phyloP scores from a whole-genome alignment of 2,113 vertebrate genomes.

The Ameiurus melas region DNA sequence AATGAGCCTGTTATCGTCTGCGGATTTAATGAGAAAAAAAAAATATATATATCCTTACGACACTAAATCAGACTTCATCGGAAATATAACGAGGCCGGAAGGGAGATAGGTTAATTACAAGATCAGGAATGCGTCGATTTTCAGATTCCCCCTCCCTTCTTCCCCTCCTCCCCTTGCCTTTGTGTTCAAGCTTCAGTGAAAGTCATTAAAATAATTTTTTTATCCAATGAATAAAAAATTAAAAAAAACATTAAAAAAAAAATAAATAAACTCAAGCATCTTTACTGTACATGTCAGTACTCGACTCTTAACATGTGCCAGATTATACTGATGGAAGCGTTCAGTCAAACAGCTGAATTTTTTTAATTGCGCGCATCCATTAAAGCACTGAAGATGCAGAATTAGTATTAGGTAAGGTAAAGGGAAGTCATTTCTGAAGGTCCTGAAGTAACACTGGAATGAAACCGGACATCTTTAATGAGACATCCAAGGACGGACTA shows the following conservation, averaged over 20 bases:
- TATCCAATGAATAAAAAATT: slow-evolving; percentile 28
- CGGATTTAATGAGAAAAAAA: slow-evolving; percentile 45
- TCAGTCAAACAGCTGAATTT: not conserved
- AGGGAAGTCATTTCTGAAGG: slow-evolving; percentile 19
- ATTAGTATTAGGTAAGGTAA: not conserved
- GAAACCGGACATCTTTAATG: slow-evolving; percentile 33
- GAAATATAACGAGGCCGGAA: slow-evolving; percentile 36
- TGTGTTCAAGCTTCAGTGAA: slow-evolving; percentile 25
- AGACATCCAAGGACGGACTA: slow-evolving; percentile 36
- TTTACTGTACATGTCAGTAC: slow-evolving; percentile 17
- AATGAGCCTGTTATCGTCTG: slow-evolving; percentile 34
- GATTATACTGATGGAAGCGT: not conserved
- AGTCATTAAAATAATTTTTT: slow-evolving; percentile 6
- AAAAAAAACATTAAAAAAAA: not conserved
- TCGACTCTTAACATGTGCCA: not conserved
- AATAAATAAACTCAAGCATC: not conserved
- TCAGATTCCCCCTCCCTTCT: not conserved
- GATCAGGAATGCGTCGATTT: slow-evolving; percentile 46
- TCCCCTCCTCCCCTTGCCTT: not conserved
- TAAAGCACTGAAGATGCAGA: not conserved
- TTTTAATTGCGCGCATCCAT: not conserved
- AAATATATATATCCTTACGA: slow-evolving; percentile 41
- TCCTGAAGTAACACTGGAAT: slow-evolving; percentile 6
- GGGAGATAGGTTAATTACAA: slow-evolving; percentile 48
- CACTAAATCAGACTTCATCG: slow-evolving; percentile 40